Base-by-base conservation (phyloP, 2,888 invertebrate species). In the Melikaiella ostensackeni region DNA sequence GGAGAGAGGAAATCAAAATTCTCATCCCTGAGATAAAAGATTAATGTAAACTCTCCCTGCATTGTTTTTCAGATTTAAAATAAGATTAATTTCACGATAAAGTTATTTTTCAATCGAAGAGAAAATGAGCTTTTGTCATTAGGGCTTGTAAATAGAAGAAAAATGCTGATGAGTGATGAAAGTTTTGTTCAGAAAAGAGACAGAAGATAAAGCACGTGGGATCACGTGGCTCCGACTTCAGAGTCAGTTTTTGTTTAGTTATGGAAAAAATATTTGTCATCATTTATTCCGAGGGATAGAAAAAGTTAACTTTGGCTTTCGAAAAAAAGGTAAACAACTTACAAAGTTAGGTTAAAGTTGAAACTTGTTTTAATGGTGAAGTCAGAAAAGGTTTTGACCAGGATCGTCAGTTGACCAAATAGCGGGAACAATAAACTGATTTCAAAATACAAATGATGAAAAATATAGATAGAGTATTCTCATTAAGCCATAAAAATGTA, bases 181-280 rank as follows among this genome's bases (percentile, higher is more conserved):
- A 70, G n/a, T 19, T 70, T 70, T 21, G 61, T 76, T n/a, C 76
- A 73, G 74, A 82, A 84, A 55, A 82, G 77, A 77, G 82, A 86
- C 55, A 80, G 77, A 79, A 74, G 55, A 70, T 74, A 59, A 82
- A 84, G 89, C 89, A 89, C 89, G 88, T 89, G 89, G 85, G 84
- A 85, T 89, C 89, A 89, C 88, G 89, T 89, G 89, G 85, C 82
- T 79, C 4, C 13, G 42, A 86, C 84, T 84, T 33, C 13, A 55
- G 63, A 42, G 75, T 77, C 70, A 70, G 30, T 50, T 50, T 55
- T 30, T 7, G 11, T 30, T 46, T 27, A 16, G 27, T 27, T 27
- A 11, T 59, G 13, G n/a, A 4, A 21, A 21, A 55, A 21, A 55
- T 50, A 55, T 55, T 2, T 55, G 4, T 55, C 1, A 1, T 4